phyloP scores from a whole-genome alignment of 1,140 invertebrate genomes.

The Adoxophyes honmai region DNA sequence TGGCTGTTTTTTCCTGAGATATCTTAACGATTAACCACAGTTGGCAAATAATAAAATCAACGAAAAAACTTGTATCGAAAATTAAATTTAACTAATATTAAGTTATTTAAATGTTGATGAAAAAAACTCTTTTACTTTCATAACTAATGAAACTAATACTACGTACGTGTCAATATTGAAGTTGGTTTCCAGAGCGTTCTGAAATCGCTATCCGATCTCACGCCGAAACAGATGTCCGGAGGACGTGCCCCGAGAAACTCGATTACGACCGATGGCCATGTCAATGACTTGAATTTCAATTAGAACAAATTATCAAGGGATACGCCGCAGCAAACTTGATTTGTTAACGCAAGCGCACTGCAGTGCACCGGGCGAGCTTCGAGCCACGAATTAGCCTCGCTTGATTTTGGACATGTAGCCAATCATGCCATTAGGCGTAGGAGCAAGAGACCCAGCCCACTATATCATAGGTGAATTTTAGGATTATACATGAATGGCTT shows the following conservation, averaged over 20 bases:
- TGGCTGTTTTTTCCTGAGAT: neutral
- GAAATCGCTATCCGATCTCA: slow-evolving; percentile 19
- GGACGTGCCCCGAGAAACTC: slow-evolving; percentile 56
- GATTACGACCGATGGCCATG: slow-evolving; percentile 68
- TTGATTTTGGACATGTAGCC: slow-evolving; percentile 23
- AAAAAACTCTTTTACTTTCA: no score
- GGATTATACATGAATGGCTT: no score
- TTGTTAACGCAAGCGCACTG: slow-evolving; percentile 58
- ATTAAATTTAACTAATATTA: no score
- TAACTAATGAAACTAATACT: no score
- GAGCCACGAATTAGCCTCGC: slow-evolving; percentile 27
- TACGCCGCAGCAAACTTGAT: slow-evolving; percentile 69
- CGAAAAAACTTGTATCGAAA: no score
- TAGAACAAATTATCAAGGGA: slow-evolving; percentile 77
- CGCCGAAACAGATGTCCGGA: slow-evolving; percentile 33
- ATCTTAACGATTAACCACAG: no score
- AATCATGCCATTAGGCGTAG: slow-evolving; percentile 14
- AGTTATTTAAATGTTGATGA: no score
- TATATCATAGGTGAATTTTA: no score
- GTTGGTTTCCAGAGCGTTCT: neutral
- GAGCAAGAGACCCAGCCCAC: no score
- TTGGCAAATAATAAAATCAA: no score
- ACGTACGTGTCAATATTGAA: no score
- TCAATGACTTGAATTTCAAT: slow-evolving; percentile 77
- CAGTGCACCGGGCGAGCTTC: slow-evolving; percentile 10